Base-by-base conservation (phyloP, 2,113 vertebrate genomes). In the Chloebia gouldiae region DNA sequence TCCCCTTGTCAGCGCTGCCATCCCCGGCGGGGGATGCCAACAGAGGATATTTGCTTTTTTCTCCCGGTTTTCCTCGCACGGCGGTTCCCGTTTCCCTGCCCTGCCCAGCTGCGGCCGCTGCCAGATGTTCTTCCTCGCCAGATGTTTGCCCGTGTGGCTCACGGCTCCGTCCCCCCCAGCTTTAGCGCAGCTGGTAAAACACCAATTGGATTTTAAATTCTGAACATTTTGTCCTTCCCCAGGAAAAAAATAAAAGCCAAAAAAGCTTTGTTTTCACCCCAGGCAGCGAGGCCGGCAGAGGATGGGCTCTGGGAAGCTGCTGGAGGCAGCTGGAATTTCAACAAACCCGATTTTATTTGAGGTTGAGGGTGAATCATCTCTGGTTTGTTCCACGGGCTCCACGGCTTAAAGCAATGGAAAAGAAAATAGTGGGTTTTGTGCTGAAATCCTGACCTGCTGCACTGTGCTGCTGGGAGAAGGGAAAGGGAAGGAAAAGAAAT, bases 11-110 rank as follows among this genome's bases (percentile, higher is more conserved):
- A 2, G 12, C 1, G 16, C 3, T 19, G 72, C 33, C 66, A 21
- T 7, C 40, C 3, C 57, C 37, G 1, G 1, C 14, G 7, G n/a
- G 23, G 22, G 8, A 2, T 9, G 49, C 2, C 8, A 2, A 1
- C 25, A 0, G 5, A 2, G 30, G 6, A 13, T 15, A 3, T 19
- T 40, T 35, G 0, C 39, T n/a, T 5, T 89, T 53, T 82, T 18
- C 40, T 8, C 3, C 1, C 2, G 2, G 11, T 76, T 40, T 39
- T 39, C 39, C 39, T 39, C 39, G 39, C 39, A 39, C 39, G 39
- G 39, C 39, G 39, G 2, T 18, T 27, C 59, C 33, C 27, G 0
- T 9, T 23, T 4, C 7, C 47, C 56, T 2, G 73, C 73, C n/a
- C n/a, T 37, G 51, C 77, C 18, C 45, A 1, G 13, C 70, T 2